Conservation (phyloP, 2,113 vertebrate genomes). For the Anoplopoma fimbria region DNA sequence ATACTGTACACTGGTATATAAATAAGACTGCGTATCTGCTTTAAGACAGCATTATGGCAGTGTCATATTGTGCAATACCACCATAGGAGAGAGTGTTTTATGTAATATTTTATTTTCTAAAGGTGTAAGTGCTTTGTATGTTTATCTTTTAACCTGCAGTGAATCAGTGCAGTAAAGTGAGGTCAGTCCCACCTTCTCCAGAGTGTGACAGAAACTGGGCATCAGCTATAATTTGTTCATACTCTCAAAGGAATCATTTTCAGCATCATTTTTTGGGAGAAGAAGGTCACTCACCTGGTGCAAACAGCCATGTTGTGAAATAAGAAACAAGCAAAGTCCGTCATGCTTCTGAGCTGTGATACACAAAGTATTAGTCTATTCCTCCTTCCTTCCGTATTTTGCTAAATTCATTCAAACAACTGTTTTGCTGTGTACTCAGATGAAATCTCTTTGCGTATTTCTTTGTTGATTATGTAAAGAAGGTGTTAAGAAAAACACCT, state of each 20-base stretch:
- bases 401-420: neutral
- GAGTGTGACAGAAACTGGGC: neutral
- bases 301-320: conserved; percentile 15
- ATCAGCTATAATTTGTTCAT: conserved; percentile 27
- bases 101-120: neutral
- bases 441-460: neutral
- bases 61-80: conserved; percentile 1
- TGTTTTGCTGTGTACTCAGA: neutral
- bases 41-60: neutral
- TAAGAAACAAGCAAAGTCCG: conserved; percentile 12
- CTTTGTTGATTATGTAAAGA: conserved; percentile 19
- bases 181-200: conserved; percentile 8
- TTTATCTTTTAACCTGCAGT: conserved; percentile 13
- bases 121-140: neutral
- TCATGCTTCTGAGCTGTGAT: neutral
- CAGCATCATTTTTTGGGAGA: conserved; percentile 25
- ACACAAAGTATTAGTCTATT: conserved; percentile 5
- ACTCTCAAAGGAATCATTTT: conserved; percentile 13
- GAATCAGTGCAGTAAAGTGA: conserved; percentile 19
- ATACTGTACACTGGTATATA: conserved; percentile 15
- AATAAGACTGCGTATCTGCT: conserved; percentile 15
- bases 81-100: neutral
- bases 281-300: conserved; percentile 51
- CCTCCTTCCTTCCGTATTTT: neutral
- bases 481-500: neutral